Base-by-base conservation (phyloP, 2,888 invertebrate genomes). In the Anagyrus pseudococci region DNA sequence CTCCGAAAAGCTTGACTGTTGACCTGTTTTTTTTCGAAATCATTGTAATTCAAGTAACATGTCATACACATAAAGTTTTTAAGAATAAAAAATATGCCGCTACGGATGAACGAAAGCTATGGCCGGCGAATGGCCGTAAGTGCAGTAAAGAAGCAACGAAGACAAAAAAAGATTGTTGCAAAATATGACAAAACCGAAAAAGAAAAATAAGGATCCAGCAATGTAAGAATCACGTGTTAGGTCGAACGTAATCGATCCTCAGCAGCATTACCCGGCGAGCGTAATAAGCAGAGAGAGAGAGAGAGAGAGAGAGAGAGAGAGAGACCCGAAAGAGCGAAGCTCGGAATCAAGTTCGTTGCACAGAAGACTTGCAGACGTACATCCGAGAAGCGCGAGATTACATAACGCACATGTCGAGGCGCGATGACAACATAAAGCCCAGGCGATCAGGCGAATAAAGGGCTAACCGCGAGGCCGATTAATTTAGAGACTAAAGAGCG, bases 391-490 rank as follows among this genome's bases (percentile, higher is more conserved):
- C n/a, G n/a, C n/a, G n/a, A n/a, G n/a, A n/a, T n/a, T n/a, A n/a
- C n/a, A n/a, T n/a, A n/a, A n/a, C n/a, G n/a, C n/a, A n/a, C n/a
- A n/a, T n/a, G n/a, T n/a, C n/a, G n/a, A n/a, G n/a, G n/a, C n/a
- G n/a, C 10, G 29, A 4, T 29, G 29, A 29, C 29, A 29, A 4
- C 68, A 71, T 76, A 76, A 75, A 69, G 33, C 3, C 23, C 33
- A 6, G 2, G 10, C 33, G 52, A 46, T 59, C 40, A 59, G 59
- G 62, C 58, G 52, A 62, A 22, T 41, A 56, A 52, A 33, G 17
- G n/a, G 17, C 20, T 37, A 20, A 23, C 54, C 25, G 48, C 25
- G 4, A 23, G 19, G 3, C 50, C n/a, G 22, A 25, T 41, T 41
- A 4, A 17, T 15, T 6, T 40, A 29, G 23, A 3, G 33, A 4